phyloP scores from a whole-genome alignment of 2,888 invertebrate genomes.

The Pyrocoelia pectoralis region DNA sequence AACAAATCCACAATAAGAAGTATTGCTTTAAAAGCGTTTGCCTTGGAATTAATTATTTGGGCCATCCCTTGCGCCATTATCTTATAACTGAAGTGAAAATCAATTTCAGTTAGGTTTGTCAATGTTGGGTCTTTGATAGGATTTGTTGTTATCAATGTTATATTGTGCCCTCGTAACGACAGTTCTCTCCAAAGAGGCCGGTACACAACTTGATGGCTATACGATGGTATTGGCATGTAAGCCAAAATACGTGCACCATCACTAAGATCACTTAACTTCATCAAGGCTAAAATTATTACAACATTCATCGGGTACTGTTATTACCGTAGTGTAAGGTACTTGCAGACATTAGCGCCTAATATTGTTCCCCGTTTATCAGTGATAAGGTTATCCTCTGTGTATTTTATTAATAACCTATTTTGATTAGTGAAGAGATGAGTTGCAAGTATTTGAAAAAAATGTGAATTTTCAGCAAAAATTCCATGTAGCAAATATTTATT shows the following conservation, averaged over 20 bases:
- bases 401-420: no score
- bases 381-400: no score
- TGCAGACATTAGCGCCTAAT: no score
- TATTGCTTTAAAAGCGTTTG: not conserved
- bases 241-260: slow-evolving; percentile 57
- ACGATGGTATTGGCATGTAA: slow-evolving; percentile 58
- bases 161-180: slow-evolving; percentile 60
- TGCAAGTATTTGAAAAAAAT: no score
- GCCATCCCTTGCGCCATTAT: not conserved
- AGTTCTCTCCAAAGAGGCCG: slow-evolving; percentile 59
- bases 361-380: no score
- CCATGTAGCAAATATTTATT: no score
- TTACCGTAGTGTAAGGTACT: no score
- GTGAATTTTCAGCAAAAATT: no score
- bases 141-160: slow-evolving; percentile 59
- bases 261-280: not conserved
- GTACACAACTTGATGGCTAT: slow-evolving; percentile 62
- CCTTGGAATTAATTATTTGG: not conserved
- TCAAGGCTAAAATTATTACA: no score
- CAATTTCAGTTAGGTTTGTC: slow-evolving; percentile 57
- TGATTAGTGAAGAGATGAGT: no score
- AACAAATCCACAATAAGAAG: slow-evolving; percentile 22
- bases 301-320: no score
- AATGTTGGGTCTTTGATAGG: slow-evolving; percentile 56
- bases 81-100: slow-evolving; percentile 45